Evolutionary conservation across 2,888 invertebrate genomes (phyloP), one percentile per base, ranked within the genome.

Genomic region (Tipula unca): DNA sequence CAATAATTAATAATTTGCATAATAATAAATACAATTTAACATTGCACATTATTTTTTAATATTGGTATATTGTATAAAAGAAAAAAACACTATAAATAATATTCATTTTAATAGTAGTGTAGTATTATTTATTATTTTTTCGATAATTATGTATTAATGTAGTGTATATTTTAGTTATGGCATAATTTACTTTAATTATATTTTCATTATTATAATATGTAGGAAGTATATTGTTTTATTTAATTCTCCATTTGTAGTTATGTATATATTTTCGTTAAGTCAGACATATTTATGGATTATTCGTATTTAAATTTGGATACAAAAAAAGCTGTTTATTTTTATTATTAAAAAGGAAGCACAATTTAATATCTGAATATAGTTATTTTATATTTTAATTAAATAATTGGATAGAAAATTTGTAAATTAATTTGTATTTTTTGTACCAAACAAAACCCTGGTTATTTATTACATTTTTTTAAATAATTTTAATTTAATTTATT

Each of bases 41-140:
- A 69, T 69, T 69, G 69, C 69, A 69, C 69, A 69, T 69, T 69
- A 69, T 69, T 69, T 69, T 69, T 69, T 69, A 69, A 69, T 69
- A 69, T 69, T 25, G 3, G 3, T 17, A 48, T 48, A 69, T 48
- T 69, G 69, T 69, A 69, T 69, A 69, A 25, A 69, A 69, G 25
- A 69, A 69, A 69, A 69, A 69, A 69, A 69, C 69, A 69, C 69
- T 69, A 69, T 69, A 69, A 69, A 69, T 69, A 69, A 69, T 69
- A 69, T n/a, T 69, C 6, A 69, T 25, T 6, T 69, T 69, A 48
- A 69, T 69, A 69, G 25, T 69, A 25, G 25, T 69, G 69, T 69
- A n/a, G n/a, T 25, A 69, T 69, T 69, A 69, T 69, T 69, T 69
- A 69, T 69, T 48, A n/a, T 48, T 48, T 48, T 20, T 69, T 69